Evolutionary conservation across 2,888 invertebrate genomes (phyloP).

Genomic region (Conomelus anceps): DNA sequence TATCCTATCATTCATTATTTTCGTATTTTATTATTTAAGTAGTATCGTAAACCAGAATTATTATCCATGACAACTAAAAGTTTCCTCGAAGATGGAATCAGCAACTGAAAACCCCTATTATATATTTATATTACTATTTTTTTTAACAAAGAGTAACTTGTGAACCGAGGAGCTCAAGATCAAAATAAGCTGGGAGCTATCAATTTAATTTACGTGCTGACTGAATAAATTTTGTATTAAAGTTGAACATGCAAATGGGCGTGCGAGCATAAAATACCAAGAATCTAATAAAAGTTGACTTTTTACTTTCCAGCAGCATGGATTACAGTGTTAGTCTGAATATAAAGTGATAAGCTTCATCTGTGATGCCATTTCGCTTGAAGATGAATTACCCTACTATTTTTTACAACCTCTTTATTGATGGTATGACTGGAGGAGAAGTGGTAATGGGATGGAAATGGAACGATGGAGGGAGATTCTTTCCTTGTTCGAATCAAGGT

Average conservation of each 20-base stretch:
- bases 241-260: background rate
- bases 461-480: background rate
- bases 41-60: no score
- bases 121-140: no score
- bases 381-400: background rate
- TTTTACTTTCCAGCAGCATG: background rate
- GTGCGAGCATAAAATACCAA: background rate
- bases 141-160: no score
- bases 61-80: no score
- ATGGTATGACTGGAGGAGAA: background rate
- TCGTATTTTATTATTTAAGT: no score
- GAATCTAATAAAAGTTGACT: background rate
- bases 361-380: background rate
- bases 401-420: background rate
- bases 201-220: no score
- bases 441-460: background rate
- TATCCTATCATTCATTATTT: no score
- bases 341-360: background rate
- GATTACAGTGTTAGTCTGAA: background rate
- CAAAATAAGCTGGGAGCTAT: background rate
- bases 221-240: background rate
- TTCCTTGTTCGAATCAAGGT: background rate
- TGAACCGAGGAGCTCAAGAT: no score
- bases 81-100: no score
- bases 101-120: no score